Evolutionary conservation across 2,113 vertebrate species (phyloP).

Genomic region (Scomber japonicus): DNA sequence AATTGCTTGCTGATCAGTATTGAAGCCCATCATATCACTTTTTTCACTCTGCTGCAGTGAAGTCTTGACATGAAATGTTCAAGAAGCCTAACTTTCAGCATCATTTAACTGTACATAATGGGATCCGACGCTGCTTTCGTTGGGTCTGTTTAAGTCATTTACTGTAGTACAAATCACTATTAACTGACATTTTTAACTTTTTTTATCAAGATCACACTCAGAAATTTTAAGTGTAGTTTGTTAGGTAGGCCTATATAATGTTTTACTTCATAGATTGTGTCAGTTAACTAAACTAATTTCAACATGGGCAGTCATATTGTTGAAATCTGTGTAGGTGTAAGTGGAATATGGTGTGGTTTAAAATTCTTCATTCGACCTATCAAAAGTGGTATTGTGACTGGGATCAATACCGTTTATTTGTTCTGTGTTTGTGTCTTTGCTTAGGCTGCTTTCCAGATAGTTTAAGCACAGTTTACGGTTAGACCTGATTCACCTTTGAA

Average conservation of each 20-base stretch:
- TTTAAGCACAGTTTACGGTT: neutral
- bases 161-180: neutral
- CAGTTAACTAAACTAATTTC: neutral
- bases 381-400: conserved; percentile 8
- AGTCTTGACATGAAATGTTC: neutral
- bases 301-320: neutral
- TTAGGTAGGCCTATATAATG: neutral
- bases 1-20: conserved; percentile 43
- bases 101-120: neutral
- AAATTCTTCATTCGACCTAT: too few relatives aligned
- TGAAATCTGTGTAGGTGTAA: too few relatives aligned
- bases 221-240: neutral
- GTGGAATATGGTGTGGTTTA: too few relatives aligned
- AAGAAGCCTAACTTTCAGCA: neutral
- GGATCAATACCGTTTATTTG: conserved; percentile 1
- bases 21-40: conserved; percentile 9
- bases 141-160: neutral
- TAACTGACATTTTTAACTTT: neutral
- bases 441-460: conserved; percentile 29
- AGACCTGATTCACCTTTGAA: conserved; percentile 34
- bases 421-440: conserved; percentile 18
- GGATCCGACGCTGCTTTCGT: neutral
- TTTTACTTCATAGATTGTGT: neutral
- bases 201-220: neutral
- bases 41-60: conserved; percentile 6